Conservation (phyloP, 1,140 invertebrate genomes). For the Camponotus vicinus region DNA sequence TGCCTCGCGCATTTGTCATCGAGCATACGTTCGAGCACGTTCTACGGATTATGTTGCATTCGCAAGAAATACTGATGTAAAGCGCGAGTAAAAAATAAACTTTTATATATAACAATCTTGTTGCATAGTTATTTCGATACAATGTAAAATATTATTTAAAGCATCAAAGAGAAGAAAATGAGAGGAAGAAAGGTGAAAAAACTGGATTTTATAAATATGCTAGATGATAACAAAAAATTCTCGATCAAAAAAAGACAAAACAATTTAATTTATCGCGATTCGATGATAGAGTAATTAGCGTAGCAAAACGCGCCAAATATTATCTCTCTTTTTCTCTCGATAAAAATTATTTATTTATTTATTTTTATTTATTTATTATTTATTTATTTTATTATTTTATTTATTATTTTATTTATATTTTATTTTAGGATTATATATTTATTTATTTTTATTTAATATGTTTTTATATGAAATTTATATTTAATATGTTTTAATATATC, state of each 20-base stretch:
- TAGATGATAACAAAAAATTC: not conserved
- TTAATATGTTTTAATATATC: too few species aligned
- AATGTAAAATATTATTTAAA: slow-evolving; percentile 31
- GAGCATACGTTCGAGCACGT: too few species aligned
- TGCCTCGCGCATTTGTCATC: not conserved
- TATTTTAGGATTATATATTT: too few species aligned
- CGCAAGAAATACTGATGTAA: not conserved
- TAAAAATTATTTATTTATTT: not conserved
- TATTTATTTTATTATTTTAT: too few species aligned
- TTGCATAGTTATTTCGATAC: not conserved
- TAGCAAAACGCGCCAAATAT: not conserved
- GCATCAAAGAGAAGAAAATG: not conserved
- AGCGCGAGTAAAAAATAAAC: not conserved
- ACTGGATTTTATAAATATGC: slow-evolving; percentile 7
- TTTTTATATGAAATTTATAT: too few species aligned
- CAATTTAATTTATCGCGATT: not conserved
- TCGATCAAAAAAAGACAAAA: not conserved
- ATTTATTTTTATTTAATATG: too few species aligned
- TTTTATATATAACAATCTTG: not conserved
- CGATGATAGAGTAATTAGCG: not conserved
- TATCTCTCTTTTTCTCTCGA: not conserved
- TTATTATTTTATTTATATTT: too few species aligned
- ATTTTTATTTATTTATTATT: not conserved
- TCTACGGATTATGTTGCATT: not conserved
- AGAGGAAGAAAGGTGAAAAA: not conserved